These are phyloP conservation scores for Tolmerus cingulatus DNA, from an alignment of 2,888 invertebrate species.

Conservation along the genomic window DNA sequence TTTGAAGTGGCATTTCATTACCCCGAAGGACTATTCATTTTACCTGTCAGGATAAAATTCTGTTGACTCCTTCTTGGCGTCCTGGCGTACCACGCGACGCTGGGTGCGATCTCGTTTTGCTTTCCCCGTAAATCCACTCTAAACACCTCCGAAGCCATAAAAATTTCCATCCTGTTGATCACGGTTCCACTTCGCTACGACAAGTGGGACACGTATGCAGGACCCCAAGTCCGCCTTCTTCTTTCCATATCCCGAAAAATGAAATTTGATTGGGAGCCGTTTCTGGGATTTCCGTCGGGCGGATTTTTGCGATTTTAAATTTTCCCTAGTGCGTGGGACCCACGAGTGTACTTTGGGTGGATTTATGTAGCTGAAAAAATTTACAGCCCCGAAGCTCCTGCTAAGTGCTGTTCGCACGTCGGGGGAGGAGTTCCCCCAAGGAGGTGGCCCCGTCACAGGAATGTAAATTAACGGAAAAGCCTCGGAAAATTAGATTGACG, in stretches of 20 bases:
- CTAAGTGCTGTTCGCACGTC: conserved; percentile 11
- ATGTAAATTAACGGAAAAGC: conserved; percentile 41
- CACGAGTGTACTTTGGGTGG: conserved; percentile 39
- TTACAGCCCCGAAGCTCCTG: background rate
- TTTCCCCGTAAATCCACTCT: conserved; percentile 35
- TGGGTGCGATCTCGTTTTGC: background rate
- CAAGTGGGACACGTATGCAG: background rate
- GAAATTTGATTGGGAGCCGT: conserved; percentile 40
- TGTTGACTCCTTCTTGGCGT: conserved; percentile 31
- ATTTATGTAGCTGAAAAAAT: conserved; percentile 48
- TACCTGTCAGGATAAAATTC: conserved; percentile 36
- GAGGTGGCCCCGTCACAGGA: conserved; percentile 24
- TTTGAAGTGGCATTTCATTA: background rate
- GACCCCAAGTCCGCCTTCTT: background rate
- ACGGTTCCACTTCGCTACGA: conserved; percentile 40
- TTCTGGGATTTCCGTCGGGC: conserved; percentile 41
- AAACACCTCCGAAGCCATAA: conserved; percentile 46
- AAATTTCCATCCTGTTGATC: conserved; percentile 49
- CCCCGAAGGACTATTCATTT: conserved; percentile 40
- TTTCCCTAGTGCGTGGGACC: conserved; percentile 16
- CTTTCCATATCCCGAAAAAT: conserved; percentile 7
- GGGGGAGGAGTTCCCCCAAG: background rate
- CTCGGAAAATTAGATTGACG: background rate
- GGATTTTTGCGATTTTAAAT: conserved; percentile 26
- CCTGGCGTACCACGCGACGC: conserved; percentile 8